A percentile compares a stretch with the other conserved stretches of the same genome.
Conservation (phyloP, 2,113 vertebrate genomes). For the Shinisaurus crocodilurus region DNA sequence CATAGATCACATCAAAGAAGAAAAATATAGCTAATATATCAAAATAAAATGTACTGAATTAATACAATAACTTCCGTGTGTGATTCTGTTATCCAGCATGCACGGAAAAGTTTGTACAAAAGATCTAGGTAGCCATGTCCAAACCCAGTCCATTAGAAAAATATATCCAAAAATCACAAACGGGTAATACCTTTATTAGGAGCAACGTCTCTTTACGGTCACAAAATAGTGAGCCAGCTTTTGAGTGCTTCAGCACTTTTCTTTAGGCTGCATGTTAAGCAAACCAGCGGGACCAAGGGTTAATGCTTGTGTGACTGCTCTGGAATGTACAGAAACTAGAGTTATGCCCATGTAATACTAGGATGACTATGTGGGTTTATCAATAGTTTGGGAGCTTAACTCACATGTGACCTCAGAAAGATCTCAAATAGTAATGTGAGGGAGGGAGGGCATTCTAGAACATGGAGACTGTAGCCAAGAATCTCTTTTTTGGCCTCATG, state of each 20-base stretch:
- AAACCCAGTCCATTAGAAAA: too few relatives aligned
- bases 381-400: not conserved
- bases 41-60: not conserved
- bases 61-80: not conserved
- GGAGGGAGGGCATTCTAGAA: not conserved
- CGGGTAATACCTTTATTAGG: not conserved
- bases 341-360: not conserved
- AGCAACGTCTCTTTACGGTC: not conserved
- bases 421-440: not conserved
- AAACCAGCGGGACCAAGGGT: not conserved
- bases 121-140: not conserved
- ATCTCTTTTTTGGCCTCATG: not conserved
- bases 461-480: not conserved
- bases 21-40: not conserved
- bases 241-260: not conserved
- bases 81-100: not conserved
- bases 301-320: not conserved
- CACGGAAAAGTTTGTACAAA: not conserved
- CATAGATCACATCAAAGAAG: not conserved
- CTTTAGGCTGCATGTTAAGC: not conserved
- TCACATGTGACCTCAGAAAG: not conserved
- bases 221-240: not conserved
- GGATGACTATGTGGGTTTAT: not conserved
- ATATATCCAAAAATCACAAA: too few relatives aligned
- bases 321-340: not conserved